Conservation (phyloP, 2,888 invertebrate genomes). For the Nymphalis polychloros region DNA sequence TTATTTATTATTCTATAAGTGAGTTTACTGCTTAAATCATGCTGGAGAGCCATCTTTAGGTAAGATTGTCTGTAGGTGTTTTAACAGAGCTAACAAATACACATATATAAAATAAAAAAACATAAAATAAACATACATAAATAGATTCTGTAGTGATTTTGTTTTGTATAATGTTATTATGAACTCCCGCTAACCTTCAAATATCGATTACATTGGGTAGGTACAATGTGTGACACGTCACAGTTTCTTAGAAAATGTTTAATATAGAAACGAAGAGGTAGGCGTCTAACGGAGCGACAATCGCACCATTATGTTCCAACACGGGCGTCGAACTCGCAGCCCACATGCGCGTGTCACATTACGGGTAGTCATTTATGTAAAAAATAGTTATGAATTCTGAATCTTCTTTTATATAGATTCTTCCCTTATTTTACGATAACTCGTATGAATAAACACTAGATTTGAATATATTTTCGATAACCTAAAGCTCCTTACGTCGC, state of each 20-base stretch:
- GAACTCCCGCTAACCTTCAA: neutral
- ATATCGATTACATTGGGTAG: neutral
- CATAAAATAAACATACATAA: too few relatives aligned
- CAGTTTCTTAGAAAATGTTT: conserved; percentile 24
- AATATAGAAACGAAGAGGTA: conserved; percentile 43
- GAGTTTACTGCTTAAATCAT: too few relatives aligned
- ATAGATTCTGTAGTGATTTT: too few relatives aligned
- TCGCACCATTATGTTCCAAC: conserved; percentile 66
- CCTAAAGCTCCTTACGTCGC: too few relatives aligned
- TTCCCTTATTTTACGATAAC: too few relatives aligned
- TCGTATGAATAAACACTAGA: too few relatives aligned
- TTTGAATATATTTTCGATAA: too few relatives aligned
- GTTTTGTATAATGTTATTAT: neutral
- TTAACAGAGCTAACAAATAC: too few relatives aligned
- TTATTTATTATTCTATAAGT: too few relatives aligned
- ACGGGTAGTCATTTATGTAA: conserved; percentile 28
- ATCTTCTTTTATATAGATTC: neutral
- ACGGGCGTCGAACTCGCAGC: conserved; percentile 69
- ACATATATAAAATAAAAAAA: too few relatives aligned
- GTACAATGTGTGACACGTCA: conserved; percentile 1
- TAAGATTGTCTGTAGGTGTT: too few relatives aligned
- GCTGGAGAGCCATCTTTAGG: too few relatives aligned
- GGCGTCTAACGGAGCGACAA: conserved; percentile 64
- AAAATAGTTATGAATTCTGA: conserved; percentile 13
- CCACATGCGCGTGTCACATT: conserved; percentile 59